These are phyloP conservation scores for Masticophis lateralis DNA, from an alignment of 2,797 vertebrate genomes.

Conservation along the genomic window DNA sequence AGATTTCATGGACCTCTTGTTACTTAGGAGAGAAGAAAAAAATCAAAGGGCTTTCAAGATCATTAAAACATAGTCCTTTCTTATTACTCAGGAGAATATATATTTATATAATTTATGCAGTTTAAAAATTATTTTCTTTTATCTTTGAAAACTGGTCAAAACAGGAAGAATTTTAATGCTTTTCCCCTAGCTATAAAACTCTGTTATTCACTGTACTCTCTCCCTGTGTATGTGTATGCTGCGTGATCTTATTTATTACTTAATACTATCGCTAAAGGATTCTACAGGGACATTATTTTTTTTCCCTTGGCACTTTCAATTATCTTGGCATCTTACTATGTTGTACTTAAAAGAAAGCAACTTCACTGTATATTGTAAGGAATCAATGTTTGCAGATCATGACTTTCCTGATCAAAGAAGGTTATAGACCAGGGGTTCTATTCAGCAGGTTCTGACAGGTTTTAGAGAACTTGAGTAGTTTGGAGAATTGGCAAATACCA, in stretches of 20 bases:
- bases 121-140: background rate
- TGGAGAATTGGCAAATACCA: no score
- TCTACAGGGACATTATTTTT: background rate
- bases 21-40: background rate
- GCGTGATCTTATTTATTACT: background rate
- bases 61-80: background rate
- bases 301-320: background rate
- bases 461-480: no score
- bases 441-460: no score
- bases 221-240: background rate
- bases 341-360: background rate
- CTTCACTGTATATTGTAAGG: background rate
- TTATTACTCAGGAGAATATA: background rate
- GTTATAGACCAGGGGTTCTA: no score
- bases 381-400: background rate
- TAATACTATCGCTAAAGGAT: background rate
- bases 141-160: slow-evolving; percentile 12
- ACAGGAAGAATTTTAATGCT: background rate
- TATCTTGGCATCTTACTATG: background rate
- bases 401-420: background rate
- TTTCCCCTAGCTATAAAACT: background rate
- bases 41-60: slow-evolving; percentile 15
- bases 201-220: rapidly evolving
- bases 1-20: slow-evolving; percentile 8
- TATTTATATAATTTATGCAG: background rate